Evolutionary conservation across 2,797 vertebrate species (phyloP).

Genomic region (Melanotaenia nigrans): DNA sequence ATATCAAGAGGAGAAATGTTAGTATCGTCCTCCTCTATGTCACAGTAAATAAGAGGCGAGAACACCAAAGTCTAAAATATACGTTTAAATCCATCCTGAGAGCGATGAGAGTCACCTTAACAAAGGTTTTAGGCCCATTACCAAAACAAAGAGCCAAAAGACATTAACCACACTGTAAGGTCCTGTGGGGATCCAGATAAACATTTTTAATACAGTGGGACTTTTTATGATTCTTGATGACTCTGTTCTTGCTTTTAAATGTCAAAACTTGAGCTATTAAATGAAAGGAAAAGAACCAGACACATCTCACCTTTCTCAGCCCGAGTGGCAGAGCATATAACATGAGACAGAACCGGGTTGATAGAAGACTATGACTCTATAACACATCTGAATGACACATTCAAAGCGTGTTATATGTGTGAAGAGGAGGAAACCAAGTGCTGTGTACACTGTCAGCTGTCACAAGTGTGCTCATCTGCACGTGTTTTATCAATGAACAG

Average conservation of each 20-base stretch:
- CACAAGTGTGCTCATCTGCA: conserved; percentile 26
- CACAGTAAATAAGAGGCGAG: no score
- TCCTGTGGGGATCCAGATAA: neutral
- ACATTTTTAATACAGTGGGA: neutral
- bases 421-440: neutral
- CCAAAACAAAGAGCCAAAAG: neutral
- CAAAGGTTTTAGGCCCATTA: neutral
- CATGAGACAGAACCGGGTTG: neutral
- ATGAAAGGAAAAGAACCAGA: neutral
- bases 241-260: neutral
- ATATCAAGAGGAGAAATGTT: no score
- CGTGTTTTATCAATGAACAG: conserved; percentile 45
- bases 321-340: neutral
- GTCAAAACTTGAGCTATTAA: neutral
- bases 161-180: neutral
- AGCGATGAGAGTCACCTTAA: no score
- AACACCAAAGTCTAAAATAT: no score
- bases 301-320: neutral
- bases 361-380: conserved; percentile 14
- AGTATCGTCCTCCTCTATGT: no score
- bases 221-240: neutral
- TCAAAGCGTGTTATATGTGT: neutral
- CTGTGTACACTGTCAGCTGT: conserved; percentile 39
- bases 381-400: conserved; percentile 18
- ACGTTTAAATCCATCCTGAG: no score